phyloP scores from a whole-genome alignment of 2,888 invertebrate species.

The Belgica antarctica region DNA sequence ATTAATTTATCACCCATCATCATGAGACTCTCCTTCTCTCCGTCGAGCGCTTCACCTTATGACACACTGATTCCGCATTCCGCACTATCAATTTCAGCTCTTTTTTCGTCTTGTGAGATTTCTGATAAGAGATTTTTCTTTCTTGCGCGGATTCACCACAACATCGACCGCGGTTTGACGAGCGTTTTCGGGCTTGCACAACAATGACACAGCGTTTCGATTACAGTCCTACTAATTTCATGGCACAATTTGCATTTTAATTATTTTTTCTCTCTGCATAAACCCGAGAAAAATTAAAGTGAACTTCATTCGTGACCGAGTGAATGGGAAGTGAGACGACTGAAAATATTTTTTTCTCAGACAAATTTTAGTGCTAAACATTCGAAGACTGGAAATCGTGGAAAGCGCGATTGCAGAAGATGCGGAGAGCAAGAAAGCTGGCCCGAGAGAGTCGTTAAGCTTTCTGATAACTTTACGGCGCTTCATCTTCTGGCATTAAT shows the following conservation, averaged over 20 bases:
- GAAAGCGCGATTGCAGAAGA: background rate
- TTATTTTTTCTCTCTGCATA: conserved; percentile 20
- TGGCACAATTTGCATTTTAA: conserved; percentile 18
- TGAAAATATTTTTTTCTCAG: background rate
- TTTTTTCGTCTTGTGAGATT: background rate
- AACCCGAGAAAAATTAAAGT: background rate
- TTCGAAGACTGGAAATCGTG: background rate
- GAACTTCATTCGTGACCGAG: background rate
- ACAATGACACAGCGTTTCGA: conserved; percentile 10
- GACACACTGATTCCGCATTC: conserved; percentile 28
- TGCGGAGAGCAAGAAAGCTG: background rate
- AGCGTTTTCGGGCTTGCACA: background rate
- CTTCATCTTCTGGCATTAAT: no score
- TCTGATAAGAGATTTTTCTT: conserved; percentile 19
- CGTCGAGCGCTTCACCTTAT: background rate
- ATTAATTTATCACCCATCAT: background rate
- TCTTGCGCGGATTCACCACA: background rate
- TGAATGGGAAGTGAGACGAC: conserved; percentile 8
- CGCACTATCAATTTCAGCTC: conserved; percentile 2
- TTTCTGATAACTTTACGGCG: background rate
- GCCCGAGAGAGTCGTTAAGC: no score
- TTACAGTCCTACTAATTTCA: background rate
- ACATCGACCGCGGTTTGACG: background rate
- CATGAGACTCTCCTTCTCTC: background rate
- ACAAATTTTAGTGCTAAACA: background rate